Evolutionary conservation across 2,797 vertebrate genomes (phyloP), one percentile per base, ranked within the genome.

Genomic region (Megaceryle alcyon): DNA sequence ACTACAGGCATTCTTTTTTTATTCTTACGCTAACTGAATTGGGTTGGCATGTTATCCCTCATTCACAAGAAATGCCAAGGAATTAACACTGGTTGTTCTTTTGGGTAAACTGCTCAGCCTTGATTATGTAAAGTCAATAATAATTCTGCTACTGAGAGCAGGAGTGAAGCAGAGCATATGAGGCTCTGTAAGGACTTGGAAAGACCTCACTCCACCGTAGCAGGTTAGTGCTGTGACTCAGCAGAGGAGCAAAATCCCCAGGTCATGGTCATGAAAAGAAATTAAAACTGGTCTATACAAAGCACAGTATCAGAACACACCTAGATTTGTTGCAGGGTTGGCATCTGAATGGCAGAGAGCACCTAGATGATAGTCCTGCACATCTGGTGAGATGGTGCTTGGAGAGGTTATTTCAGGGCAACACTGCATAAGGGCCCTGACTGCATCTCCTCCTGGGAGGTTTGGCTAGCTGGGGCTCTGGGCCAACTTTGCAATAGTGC

Each of bases 21-120:
- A 35, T 90, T 97, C 87, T 84, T 76, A 73, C 54, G 76, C 89
- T 87, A 85, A 61, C 66, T 83, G 73, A 92, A 86, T 63, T 33
- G 84, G 12, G 37, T 26, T 85, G 64, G 33, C 29, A 37, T 59
- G 28, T 85, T 63, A 43, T 60, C 51, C 46, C 90, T 77, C 79
- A 89, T 76, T 78, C 69, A 61, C 37, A 81, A 81, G 65, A 88
- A 80, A 49, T 33, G 16, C 19, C 33, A 59, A 90, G 53, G 76
- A 85, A 81, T 78, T 82, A 93, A 71, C 22, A 83, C 31, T 16
- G 15, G 14, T 81, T 88, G 82, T 76, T 94, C 59, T 93, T 95
- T 65, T 44, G 49, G 54, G 77, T 72, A 90, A 94, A 93, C 39
- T 53, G 54, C 48, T 91, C 84, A 83, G 57, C 51, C 49, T 78